Evolutionary conservation across 2,888 invertebrate species (phyloP), one percentile per base, ranked within the genome.

Genomic region (Fissipunctia ypsillon): DNA sequence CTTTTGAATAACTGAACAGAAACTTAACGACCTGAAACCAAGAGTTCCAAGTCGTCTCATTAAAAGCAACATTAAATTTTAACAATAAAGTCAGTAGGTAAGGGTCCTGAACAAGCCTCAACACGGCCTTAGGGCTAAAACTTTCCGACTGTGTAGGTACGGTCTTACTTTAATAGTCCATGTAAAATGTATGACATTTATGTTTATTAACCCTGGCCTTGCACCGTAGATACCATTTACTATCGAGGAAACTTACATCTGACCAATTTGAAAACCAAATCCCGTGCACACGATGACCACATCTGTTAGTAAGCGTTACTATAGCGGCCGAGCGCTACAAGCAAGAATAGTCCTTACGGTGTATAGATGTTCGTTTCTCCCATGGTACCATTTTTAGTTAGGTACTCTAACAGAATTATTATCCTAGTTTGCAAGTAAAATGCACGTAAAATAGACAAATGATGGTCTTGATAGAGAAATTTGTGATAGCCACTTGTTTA

Each of bases 161-260:
- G 64, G 50, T 63, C 64, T 76, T 65, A 64, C 41, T 69, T 69
- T 74, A 85, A 78, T 73, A 72, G 56, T 38, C 63, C 50, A n/a
- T 79, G 68, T 80, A 71, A 82, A 85, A 84, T 85, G 74, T 80
- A 87, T 80, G 66, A 68, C 73, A 69, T 56, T 52, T 41, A 19
- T 45, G 57, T 72, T n/a, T 74, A 69, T 76, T 70, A 60, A 59
- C 45, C 57, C 64, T 83, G 80, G 38, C 73, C 61, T 80, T 83
- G 66, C 57, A 60, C n/a, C 25, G 25, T 52, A 25, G 22, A 57
- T 35, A 38, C 14, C 48, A 38, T 54, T n/a, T n/a, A n/a, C n/a
- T n/a, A n/a, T n/a, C n/a, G n/a, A n/a, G n/a, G n/a, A n/a, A n/a
- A n/a, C n/a, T n/a, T n/a, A n/a, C n/a, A n/a, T n/a, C n/a, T n/a